Percentiles rank a stretch among this genome's conserved stretches.
Evolutionary conservation across 2,888 invertebrate species (phyloP).

Genomic region (Dryobotodes eremita): DNA sequence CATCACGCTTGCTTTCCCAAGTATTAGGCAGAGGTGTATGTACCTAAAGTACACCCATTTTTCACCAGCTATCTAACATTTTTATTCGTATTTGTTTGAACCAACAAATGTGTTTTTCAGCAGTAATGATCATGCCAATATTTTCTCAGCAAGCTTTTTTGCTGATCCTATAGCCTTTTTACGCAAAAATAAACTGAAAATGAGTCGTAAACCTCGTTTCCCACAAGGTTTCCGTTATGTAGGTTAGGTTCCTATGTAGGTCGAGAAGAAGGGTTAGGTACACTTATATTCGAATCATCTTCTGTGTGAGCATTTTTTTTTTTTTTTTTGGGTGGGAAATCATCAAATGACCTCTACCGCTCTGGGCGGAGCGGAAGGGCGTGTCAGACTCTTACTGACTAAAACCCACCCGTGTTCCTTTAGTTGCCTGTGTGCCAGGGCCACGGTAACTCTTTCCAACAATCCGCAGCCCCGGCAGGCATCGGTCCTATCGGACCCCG

Average conservation of each 20-base stretch:
- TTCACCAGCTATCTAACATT: not conserved
- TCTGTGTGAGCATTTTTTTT: conserved; percentile 27
- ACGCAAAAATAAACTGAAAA: not conserved
- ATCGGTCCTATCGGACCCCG: too few relatives aligned
- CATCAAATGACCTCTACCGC: too few relatives aligned
- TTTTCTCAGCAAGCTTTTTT: not conserved
- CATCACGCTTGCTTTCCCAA: not conserved
- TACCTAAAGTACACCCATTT: not conserved
- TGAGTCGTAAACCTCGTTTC: not conserved
- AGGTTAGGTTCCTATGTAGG: not conserved
- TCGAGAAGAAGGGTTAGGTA: not conserved
- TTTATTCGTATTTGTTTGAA: not conserved
- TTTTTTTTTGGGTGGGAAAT: too few relatives aligned
- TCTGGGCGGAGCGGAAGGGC: too few relatives aligned
- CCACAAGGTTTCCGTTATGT: not conserved
- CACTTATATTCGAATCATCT: conserved; percentile 14
- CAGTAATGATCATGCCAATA: not conserved
- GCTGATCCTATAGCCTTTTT: not conserved
- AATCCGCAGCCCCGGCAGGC: too few relatives aligned
- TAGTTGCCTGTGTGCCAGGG: too few relatives aligned
- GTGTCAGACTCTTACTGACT: too few relatives aligned
- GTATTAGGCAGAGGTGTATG: not conserved
- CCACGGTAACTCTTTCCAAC: too few relatives aligned
- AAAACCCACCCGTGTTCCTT: too few relatives aligned
- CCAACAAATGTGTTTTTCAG: not conserved